Base-by-base conservation (phyloP, 2,888 invertebrate species). In the Noctua janthina region DNA sequence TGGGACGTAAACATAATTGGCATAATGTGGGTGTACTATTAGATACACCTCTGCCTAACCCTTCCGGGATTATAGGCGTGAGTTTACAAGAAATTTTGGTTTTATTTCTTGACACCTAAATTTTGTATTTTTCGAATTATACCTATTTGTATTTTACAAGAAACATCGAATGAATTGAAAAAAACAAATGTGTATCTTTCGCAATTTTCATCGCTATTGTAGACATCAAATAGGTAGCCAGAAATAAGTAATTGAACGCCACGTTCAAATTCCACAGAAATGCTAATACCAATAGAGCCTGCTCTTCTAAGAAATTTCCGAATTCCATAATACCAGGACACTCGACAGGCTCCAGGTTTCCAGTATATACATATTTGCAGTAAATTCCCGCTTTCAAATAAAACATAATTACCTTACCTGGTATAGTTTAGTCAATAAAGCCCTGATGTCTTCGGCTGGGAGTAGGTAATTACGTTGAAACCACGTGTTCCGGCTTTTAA, bases 401-500 rank as follows among this genome's bases (percentile, higher is more conserved):
- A 35, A 39, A 56, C 17, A 15, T 56, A 46, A 39, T 51, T 43
- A 15, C 51, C 54, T 68, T 20, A 70, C n/a, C 71, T 68, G 59
- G 11, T 46, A 43, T 23, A 79, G 56, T 69, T 23, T 2, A 56
- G 46, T 70, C 23, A 51, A 76, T 79, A 79, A 76, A 83, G 67
- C 54, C 5, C 39, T 79, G 23, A 71, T 67, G 56, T 49, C 39
- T 80, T 77, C 76, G 56, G 35, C 68, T 70, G 39, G 76, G 72
- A 82, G 79, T 29, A 29, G 29, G 29, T 84, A 84, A 89, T 88
- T 85, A 89, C 80, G 29, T 46, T 23, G 39, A 51, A 70, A 76
- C 74, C 84, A 89, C 77, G 83, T 89, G 87, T 81, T 59, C 56
- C 49, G 74, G 77, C 81, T 82, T 84, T 88, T 81, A 88, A 84